Percentiles rank a stretch among this genome's conserved stretches.
These are phyloP conservation scores for Alectura lathami DNA, from an alignment of 2,113 vertebrate species.

Conservation along the genomic window DNA sequence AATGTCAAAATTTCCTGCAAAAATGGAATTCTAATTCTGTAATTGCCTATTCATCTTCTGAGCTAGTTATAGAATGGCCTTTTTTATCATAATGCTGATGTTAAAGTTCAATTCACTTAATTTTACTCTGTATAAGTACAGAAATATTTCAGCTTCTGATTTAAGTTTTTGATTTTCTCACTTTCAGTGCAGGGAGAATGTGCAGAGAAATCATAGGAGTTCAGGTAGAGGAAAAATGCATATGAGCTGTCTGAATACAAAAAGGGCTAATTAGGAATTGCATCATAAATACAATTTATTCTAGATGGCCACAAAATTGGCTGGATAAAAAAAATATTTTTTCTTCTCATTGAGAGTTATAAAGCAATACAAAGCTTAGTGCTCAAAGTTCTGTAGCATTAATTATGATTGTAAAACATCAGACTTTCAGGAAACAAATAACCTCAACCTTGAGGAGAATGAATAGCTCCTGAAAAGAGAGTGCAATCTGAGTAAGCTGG, in stretches of 20 bases:
- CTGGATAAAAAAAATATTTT: not conserved
- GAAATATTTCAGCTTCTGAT: not conserved
- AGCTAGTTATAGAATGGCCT: not conserved
- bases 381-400: not conserved
- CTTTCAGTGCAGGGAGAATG: not conserved
- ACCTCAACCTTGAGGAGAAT: not conserved
- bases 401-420: conserved; percentile 14
- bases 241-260: not conserved
- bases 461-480: not conserved
- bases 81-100: not conserved
- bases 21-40: not conserved
- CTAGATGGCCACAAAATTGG: not conserved
- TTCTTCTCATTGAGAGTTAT: not conserved
- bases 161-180: not conserved
- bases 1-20: not conserved
- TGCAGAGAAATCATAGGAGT: not conserved
- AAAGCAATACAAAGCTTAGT: not conserved
- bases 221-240: not conserved
- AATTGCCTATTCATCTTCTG: not conserved
- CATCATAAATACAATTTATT: not conserved
- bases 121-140: not conserved
- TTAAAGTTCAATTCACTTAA: not conserved
- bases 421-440: conserved; percentile 7
- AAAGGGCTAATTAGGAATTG: conserved; percentile 12
- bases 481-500: not conserved